Base-by-base conservation (phyloP, 2,888 invertebrate genomes). In the Brenthis daphne region DNA sequence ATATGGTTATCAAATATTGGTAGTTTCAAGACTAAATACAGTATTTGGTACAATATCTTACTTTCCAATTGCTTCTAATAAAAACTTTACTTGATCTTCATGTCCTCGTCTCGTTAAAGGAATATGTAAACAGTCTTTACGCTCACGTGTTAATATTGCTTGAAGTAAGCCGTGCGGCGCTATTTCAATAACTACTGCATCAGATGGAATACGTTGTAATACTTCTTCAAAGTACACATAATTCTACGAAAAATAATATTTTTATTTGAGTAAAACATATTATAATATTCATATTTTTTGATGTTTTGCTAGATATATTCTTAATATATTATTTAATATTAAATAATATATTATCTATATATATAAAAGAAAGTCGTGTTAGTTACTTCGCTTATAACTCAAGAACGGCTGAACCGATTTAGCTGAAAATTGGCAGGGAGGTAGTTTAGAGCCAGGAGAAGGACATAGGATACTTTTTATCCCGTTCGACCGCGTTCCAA, bases 91-190 rank as follows among this genome's bases (percentile, higher is more conserved):
- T 53, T 93, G 93, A 80, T 96, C 95, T 3, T 90, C 89, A 75
- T 95, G 94, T 5, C 94, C 94, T 58, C 96, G 93, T 76, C 95
- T 95, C 73, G 97, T 96, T 24, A 98, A 88, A 0, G 96, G 94
- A 55, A 97, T 92, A 79, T 96, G 95, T 6, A 90, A 93, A 72
- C 95, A 94, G 3, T 93, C 79, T 37, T 89, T 86, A 33, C 97
- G 85, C 0, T 96, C 95, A 63, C 97, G 92, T 80, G 96, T 96
- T 16, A 98, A 89, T 77, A 98, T 96, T 1, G 97, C 96, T 83
- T 97, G 97, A 63, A 98, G 92, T 37, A 98, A 90, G 51, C 96
- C 96, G 80, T 98, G 97, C 0, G 98, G 98, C 0, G 97, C 97
- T 71, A 98, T 94, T 85, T 98, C 98, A 70, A 98, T 94, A 14